phyloP scores from a whole-genome alignment of 1,140 invertebrate species.

The Plodia interpunctella region DNA sequence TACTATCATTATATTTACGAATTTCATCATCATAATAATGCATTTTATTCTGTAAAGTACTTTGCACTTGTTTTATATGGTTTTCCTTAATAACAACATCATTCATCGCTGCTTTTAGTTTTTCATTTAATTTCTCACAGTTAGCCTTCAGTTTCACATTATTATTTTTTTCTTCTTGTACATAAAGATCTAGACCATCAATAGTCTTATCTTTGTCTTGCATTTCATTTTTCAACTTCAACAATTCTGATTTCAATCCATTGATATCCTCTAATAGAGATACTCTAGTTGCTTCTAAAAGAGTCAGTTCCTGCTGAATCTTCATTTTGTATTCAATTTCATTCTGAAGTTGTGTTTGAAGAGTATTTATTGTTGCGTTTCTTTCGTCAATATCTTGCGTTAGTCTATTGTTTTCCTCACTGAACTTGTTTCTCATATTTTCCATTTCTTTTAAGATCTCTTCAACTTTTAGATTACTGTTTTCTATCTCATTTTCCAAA shows the following conservation, averaged over 20 bases:
- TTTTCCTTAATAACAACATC: background rate
- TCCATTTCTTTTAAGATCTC: conserved; percentile 41
- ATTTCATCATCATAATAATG: conserved; percentile 18
- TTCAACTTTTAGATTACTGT: conserved; percentile 32
- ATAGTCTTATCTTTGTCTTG: conserved; percentile 25
- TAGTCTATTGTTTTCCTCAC: conserved; percentile 37
- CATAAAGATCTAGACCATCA: conserved; percentile 18
- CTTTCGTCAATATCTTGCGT: conserved; percentile 42
- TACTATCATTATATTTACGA: conserved; percentile 11
- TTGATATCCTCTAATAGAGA: conserved; percentile 22
- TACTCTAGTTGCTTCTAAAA: conserved; percentile 18
- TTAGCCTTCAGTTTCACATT: conserved; percentile 10
- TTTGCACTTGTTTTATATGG: background rate
- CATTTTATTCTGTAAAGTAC: background rate
- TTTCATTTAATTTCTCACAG: conserved; percentile 6
- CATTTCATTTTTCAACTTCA: conserved; percentile 15
- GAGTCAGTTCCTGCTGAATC: conserved; percentile 29
- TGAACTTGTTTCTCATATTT: conserved; percentile 28
- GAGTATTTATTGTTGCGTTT: conserved; percentile 33
- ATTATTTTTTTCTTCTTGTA: conserved; percentile 22
- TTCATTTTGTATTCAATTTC: conserved; percentile 46
- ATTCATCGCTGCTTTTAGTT: conserved; percentile 11
- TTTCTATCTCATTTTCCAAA: conserved; percentile 35
- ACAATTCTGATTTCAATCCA: conserved; percentile 16
- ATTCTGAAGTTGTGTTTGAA: conserved; percentile 47